Base-by-base conservation (phyloP, 1,140 invertebrate species). In the Brachionus calyciflorus region DNA sequence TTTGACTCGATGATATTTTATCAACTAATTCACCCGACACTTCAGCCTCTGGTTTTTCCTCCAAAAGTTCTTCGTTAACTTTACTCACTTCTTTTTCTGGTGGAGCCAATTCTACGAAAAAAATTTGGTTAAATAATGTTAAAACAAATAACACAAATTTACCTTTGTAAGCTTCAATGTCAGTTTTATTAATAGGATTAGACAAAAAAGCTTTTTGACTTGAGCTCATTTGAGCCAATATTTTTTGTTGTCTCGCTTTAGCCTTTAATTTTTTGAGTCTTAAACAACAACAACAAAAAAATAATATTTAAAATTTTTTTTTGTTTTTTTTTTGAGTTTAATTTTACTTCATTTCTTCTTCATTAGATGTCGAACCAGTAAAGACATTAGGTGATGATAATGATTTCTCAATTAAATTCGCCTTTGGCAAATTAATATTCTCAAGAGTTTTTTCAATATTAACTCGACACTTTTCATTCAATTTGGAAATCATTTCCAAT, bases 231-330 rank as follows among this genome's bases (percentile, higher is more conserved):
- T 73, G 69, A 28, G 51, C 51, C 44, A 70, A 77, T 76, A 73
- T 77, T 76, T 79, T 79, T 70, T 78, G 75, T 49, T 80, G 78
- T 75, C 80, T 78, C 33, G 70, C 69, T 21, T 79, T 75, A 19
- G 70, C 81, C 92, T 91, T 30, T 87, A 88, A 51, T 89, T 88
- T 81, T 93, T 91, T 33, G 88, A 86, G 17, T 89, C 89, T 44
- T 37, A 9, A 37, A 37, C 33, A 9, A 37, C 3, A 37, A 37
- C 14, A 37, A 41, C n/a, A 26, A 26, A 1, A 10, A 37, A 17
- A 40, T 28, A 55, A 55, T n/a, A 26, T 53, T 10, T 44, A 5
- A 44, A 44, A 53, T 26, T 0, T 24, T 24, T 24, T 0, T 26
- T 0, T 21, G 10, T 7, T 17, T 2, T 53, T 26, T 53, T 53